Evolutionary conservation across 2,113 vertebrate genomes (phyloP), one percentile per base, ranked within the genome.

Genomic region (Saguinus imperator): DNA sequence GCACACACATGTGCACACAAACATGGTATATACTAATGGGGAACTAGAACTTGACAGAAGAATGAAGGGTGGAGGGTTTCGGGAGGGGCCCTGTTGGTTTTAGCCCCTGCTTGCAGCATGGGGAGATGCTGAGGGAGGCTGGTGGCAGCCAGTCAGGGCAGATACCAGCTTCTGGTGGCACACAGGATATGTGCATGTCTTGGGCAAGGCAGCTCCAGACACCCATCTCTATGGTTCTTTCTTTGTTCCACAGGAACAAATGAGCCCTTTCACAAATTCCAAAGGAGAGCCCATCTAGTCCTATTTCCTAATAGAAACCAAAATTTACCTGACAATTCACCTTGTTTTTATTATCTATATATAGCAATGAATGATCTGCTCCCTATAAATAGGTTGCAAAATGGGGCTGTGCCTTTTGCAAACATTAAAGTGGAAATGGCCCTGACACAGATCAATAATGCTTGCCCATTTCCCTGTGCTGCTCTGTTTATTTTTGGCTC

Each of bases 371-470:
- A 82, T 6, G 48, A 97, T 93, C 81, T 79, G 84, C 18, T 82
- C 70, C 72, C 90, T 95, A 95, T 89, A 97, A 94, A 96, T 95
- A 97, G 95, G 52, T 85, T 95, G 80, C 77, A 92, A 96, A 96
- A 90, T 76, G 23, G 52, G 58, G 21, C 70, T 94, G 77, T 95
- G 87, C 87, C 93, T 97, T 97, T 92, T 96, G 92, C n/a, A 96
- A 95, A 96, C 94, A 97, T 96, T 96, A 90, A 97, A 96, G 92
- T 92, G 87, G 94, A 97, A 97, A 96, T 40, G 92, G 95, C 79
- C 94, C 92, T 96, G 95, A 96, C 89, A 93, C 61, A 87, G 90
- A 98, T 97, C 97, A 95, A 97, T 97, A 97, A 85, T 66, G 81
- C 64, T 90, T 95, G 87, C 94, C 70, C 83, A 92, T 92, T 95